These are phyloP conservation scores for Noctilio leporinus DNA, from an alignment of 2,113 vertebrate species.

Conservation along the genomic window DNA sequence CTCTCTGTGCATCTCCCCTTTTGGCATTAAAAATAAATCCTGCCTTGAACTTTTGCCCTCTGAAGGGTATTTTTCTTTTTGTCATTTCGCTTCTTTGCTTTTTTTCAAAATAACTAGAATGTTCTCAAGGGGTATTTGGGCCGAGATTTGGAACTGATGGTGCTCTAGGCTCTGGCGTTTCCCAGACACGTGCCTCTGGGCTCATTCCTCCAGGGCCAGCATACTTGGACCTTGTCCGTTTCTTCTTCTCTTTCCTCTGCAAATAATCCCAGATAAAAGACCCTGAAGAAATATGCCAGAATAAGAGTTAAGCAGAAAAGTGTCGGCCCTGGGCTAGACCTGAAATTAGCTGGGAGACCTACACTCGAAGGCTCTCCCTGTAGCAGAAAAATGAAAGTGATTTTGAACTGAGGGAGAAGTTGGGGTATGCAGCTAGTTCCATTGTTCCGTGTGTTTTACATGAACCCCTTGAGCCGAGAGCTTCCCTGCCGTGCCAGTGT, in stretches of 20 bases:
- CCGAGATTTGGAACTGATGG: background rate
- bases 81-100: background rate
- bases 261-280: background rate
- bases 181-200: background rate
- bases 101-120: slow-evolving; percentile 35
- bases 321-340: too few species aligned
- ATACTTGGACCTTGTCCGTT: background rate
- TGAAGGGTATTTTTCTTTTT: slow-evolving; percentile 10
- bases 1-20: slow-evolving; percentile 43
- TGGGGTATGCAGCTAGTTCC: background rate
- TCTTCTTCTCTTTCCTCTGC: background rate
- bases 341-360: background rate
- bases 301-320: background rate
- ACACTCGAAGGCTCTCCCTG: background rate
- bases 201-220: background rate
- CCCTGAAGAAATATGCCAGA: background rate
- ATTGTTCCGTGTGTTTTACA: accelerated
- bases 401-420: background rate
- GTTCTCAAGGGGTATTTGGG: background rate
- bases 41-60: slow-evolving; percentile 68
- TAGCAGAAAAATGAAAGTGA: background rate
- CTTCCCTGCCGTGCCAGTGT: background rate
- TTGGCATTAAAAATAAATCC: slow-evolving; percentile 49
- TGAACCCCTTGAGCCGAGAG: background rate
- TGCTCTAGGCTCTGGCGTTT: background rate